phyloP scores from a whole-genome alignment of 1,140 invertebrate species.

The Drosophila serrata region DNA sequence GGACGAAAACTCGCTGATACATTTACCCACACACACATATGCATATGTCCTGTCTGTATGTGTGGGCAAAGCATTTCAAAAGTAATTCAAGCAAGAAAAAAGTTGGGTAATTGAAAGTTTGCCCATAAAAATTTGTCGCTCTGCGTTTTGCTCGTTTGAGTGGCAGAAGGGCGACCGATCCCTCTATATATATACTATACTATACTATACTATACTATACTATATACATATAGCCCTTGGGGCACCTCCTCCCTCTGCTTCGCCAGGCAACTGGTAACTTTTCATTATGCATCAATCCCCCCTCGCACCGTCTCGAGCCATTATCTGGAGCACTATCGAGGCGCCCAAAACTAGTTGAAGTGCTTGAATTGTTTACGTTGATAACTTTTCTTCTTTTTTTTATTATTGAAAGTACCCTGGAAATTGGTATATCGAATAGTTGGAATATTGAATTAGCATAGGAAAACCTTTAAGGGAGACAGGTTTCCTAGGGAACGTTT shows the following conservation, averaged over 20 bases:
- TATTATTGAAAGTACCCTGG: slow-evolving; percentile 37
- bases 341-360: slow-evolving; percentile 78
- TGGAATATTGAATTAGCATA: not conserved
- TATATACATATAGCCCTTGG: not conserved
- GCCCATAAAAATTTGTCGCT: slow-evolving; percentile 82
- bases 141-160: slow-evolving; percentile 52
- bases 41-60: slow-evolving; percentile 28
- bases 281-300: slow-evolving; percentile 65
- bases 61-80: slow-evolving; percentile 67
- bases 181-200: slow-evolving; percentile 3
- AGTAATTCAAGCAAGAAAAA: slow-evolving; percentile 82
- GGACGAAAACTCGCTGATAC: slow-evolving; percentile 23
- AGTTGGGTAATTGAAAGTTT: slow-evolving; percentile 83
- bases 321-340: slow-evolving; percentile 79
- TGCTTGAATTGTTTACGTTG: slow-evolving; percentile 79
- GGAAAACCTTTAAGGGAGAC: not conserved
- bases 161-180: slow-evolving; percentile 25
- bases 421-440: not conserved
- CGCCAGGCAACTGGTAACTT: slow-evolving; percentile 48
- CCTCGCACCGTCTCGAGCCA: slow-evolving; percentile 24
- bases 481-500: not conserved
- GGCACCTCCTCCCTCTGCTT: not conserved
- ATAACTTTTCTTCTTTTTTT: slow-evolving; percentile 62
- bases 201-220: not conserved
- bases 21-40: slow-evolving; percentile 37